These are phyloP conservation scores for Conistra vaccinii DNA, from an alignment of 2,888 invertebrate genomes.

Conservation along the genomic window DNA sequence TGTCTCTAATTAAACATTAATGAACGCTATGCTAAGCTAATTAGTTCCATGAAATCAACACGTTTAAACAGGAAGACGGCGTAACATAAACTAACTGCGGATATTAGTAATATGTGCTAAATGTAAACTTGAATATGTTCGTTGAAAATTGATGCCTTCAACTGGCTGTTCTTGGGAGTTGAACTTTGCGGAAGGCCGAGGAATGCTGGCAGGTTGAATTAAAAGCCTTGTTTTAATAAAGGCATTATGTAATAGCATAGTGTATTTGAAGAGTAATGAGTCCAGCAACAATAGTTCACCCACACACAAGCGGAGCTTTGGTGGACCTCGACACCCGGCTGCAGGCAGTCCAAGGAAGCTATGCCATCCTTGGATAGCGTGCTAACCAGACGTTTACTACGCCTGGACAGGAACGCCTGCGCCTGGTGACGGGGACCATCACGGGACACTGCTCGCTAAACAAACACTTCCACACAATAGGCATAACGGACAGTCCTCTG, in stretches of 20 bases:
- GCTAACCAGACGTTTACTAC: too few species aligned
- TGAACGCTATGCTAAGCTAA: conserved; percentile 38
- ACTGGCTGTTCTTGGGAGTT: background rate
- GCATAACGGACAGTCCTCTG: too few species aligned
- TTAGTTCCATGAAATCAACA: conserved; percentile 52
- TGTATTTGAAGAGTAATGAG: background rate
- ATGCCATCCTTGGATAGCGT: too few species aligned
- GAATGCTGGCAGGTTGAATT: background rate
- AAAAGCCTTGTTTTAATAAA: conserved; percentile 14
- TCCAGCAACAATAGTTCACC: too few species aligned
- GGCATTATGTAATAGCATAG: background rate
- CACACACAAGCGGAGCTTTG: too few species aligned
- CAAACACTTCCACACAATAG: too few species aligned
- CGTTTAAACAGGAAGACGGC: conserved; percentile 41
- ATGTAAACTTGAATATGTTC: conserved; percentile 11
- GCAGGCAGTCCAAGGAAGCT: too few species aligned
- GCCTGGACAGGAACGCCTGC: too few species aligned
- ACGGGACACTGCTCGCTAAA: too few species aligned
- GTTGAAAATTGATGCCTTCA: conserved; percentile 46
- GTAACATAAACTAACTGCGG: conserved; percentile 21
- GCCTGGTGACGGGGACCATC: too few species aligned
- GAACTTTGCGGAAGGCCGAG: conserved; percentile 24
- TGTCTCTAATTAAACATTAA: conserved; percentile 44
- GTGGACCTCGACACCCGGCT: too few species aligned
- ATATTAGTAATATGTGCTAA: conserved; percentile 41